Evolutionary conservation across 2,113 vertebrate genomes (phyloP).

Genomic region (Trichomycterus rosablanca): DNA sequence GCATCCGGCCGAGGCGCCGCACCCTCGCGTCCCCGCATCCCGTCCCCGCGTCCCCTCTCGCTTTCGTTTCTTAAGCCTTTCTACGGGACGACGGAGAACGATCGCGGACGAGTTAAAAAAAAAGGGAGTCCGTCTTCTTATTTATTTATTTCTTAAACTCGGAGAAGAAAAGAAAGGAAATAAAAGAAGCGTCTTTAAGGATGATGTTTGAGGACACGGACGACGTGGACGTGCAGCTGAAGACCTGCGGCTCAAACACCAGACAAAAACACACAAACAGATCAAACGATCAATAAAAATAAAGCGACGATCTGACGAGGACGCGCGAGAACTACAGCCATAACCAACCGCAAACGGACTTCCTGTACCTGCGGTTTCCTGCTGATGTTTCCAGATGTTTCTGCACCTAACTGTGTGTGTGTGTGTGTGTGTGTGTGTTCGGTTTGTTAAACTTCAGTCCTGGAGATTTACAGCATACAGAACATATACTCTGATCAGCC

Average conservation of each 20-base stretch:
- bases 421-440: conserved; percentile 20
- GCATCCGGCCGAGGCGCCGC: too few relatives aligned
- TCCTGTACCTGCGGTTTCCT: conserved; percentile 18
- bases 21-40: not conserved
- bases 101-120: too few relatives aligned
- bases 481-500: too few relatives aligned
- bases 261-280: conserved; percentile 26
- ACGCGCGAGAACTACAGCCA: conserved; percentile 46
- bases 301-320: conserved; percentile 12
- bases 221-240: conserved; percentile 8
- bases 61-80: not conserved
- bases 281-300: conserved; percentile 12
- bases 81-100: conserved; percentile 21
- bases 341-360: conserved; percentile 34
- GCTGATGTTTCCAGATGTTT: conserved; percentile 19
- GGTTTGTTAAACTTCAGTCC: conserved; percentile 3
- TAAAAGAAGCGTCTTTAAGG: too few relatives aligned
- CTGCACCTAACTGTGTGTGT: conserved; percentile 17
- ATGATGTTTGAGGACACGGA: conserved; percentile 14
- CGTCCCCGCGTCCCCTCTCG: not conserved
- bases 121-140: too few relatives aligned
- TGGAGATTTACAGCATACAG: too few relatives aligned
- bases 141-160: too few relatives aligned
- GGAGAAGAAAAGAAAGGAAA: too few relatives aligned
- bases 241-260: conserved; percentile 23